A percentile compares a stretch with the other conserved stretches of the same genome.
Evolutionary conservation across 2,113 vertebrate genomes (phyloP).

Genomic region (Hymenochirus boettgeri): DNA sequence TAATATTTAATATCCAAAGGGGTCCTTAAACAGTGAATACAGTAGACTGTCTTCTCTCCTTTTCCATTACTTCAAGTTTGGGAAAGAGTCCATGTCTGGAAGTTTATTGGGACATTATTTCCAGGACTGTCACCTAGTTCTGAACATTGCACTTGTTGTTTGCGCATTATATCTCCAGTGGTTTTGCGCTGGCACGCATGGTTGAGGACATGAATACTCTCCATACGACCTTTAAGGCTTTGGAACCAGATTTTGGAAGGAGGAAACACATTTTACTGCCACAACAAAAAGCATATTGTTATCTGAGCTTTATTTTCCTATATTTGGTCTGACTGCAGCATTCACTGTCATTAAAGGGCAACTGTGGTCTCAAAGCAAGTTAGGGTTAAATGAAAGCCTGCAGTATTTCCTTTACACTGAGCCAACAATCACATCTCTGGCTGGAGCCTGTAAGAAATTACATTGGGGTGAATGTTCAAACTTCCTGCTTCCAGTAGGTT

Average conservation of each 20-base stretch:
- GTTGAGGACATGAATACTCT: not conserved
- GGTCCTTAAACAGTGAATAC: not conserved
- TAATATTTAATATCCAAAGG: not conserved
- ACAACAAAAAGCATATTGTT: constrained; percentile 24
- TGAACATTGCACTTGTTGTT: constrained; percentile 10
- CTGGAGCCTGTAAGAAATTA: too few relatives aligned
- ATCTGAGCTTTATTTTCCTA: not conserved
- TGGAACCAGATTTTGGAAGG: not conserved
- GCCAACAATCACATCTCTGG: too few relatives aligned
- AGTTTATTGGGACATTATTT: not conserved
- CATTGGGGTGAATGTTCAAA: too few relatives aligned
- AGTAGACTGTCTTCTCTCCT: not conserved
- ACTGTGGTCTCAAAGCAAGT: too few relatives aligned
- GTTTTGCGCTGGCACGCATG: not conserved
- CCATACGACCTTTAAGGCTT: not conserved
- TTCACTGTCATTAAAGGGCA: too few relatives aligned
- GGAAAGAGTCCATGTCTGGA: not conserved
- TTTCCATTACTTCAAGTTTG: constrained; percentile 6
- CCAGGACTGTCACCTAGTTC: not conserved
- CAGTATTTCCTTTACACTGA: too few relatives aligned
- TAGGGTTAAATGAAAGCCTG: too few relatives aligned
- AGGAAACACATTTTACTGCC: constrained; percentile 4
- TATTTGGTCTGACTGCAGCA: not conserved
- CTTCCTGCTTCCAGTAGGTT: too few relatives aligned
- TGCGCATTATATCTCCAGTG: not conserved